phyloP scores from a whole-genome alignment of 2,888 invertebrate species.

The Zaprionus bogoriensis region DNA sequence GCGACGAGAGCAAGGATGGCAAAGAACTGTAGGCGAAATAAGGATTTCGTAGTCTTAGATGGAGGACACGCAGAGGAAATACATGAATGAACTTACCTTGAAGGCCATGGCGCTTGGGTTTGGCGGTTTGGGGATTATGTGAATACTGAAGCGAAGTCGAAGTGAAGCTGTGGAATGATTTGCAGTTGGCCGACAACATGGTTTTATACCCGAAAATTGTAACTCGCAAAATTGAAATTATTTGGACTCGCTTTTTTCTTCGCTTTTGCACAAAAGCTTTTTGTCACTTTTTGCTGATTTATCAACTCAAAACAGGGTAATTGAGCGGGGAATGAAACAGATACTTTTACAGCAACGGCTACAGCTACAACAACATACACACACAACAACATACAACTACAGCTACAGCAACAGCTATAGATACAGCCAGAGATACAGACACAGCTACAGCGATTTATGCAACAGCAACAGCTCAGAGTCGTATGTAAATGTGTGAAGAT shows the following conservation, averaged over 20 bases:
- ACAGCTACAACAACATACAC: too few relatives aligned
- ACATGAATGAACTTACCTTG: slow-evolving; percentile 46
- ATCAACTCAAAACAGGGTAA: slow-evolving; percentile 48
- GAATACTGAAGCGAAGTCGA: slow-evolving; percentile 44
- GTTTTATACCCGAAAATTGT: slow-evolving; percentile 61
- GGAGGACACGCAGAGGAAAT: neutral
- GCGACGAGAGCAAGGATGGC: slow-evolving; percentile 71
- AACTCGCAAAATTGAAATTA: slow-evolving; percentile 23
- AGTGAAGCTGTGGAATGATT: slow-evolving; percentile 69
- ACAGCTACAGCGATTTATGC: slow-evolving; percentile 53
- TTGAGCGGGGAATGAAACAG: slow-evolving; percentile 37
- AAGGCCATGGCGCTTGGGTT: slow-evolving; percentile 63
- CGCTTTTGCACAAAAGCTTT: slow-evolving; percentile 40
- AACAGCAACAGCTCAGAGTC: slow-evolving; percentile 27
- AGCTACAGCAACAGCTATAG: too few relatives aligned
- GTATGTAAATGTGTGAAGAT: slow-evolving; percentile 67
- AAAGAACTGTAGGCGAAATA: slow-evolving; percentile 56
- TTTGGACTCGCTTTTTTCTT: slow-evolving; percentile 14
- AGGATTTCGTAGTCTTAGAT: neutral
- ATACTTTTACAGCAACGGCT: too few relatives aligned
- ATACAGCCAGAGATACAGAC: too few relatives aligned
- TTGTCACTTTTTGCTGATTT: slow-evolving; percentile 64
- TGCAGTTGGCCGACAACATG: slow-evolving; percentile 24
- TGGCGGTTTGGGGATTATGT: slow-evolving; percentile 36
- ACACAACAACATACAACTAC: too few relatives aligned